Evolutionary conservation across 2,797 vertebrate genomes (phyloP), one percentile per base, ranked within the genome.

Genomic region (Hoplostethus mediterraneus): DNA sequence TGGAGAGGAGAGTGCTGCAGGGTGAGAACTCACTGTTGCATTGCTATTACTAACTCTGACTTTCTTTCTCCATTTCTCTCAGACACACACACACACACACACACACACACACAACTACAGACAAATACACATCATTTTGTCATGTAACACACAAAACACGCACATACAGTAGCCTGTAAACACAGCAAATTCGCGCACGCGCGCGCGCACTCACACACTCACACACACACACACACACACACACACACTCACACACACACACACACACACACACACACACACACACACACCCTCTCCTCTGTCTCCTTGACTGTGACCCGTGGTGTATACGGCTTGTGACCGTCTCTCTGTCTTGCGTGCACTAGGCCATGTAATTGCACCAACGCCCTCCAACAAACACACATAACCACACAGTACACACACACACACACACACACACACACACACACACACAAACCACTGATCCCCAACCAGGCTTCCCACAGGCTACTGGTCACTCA

Each of bases 321-420:
- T 25, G 25, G 59, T 75, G 75, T 40, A 76, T 74, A 59, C 5
- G 12, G 49, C 80, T 77, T 83, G 68, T 81, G 85, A 73, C 74
- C 69, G 51, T 75, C 79, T 76, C 67, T 84, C 75, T 58, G 84
- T 85, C 79, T 85, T 66, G 80, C 81, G 89, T 79, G 81, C 91
- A 92, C 79, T 14, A 77, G 79, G 80, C 87, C 89, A 89, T 90
- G 89, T 88, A 91, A 92, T 91, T 89, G 88, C 82, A 80, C 73
- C 56, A 85, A 87, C 86, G 89, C 78, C 56, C 57, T 77, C 74
- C 65, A 78, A 79, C 81, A 84, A 74, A 70, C 25, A 79, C 33
- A 38, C 48, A 25, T 36, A 38, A 10, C 6, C 38, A 54, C 38
- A 82, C 81, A 54, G 65, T 73, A 73, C 11, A 74, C 79, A 79